Conservation (phyloP, 2,888 invertebrate genomes). For the Meta bourneti region DNA sequence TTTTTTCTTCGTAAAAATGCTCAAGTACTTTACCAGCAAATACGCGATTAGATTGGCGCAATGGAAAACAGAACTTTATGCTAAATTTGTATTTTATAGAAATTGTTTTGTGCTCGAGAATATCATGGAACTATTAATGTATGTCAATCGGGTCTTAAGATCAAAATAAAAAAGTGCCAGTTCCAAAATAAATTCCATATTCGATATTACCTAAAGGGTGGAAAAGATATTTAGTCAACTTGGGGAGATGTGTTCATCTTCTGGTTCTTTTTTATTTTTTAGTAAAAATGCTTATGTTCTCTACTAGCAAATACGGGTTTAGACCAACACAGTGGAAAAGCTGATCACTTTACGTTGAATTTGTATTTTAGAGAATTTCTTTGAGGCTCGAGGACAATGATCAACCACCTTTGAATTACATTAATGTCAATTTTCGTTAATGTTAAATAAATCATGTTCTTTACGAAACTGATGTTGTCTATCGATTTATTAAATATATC, state of each 20-base stretch:
- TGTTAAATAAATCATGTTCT: too few relatives aligned
- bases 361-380: too few relatives aligned
- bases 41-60: background rate
- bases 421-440: too few relatives aligned
- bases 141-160: conserved; percentile 39
- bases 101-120: too few relatives aligned
- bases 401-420: too few relatives aligned
- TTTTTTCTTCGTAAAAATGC: background rate
- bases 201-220: conserved; percentile 28
- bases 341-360: too few relatives aligned
- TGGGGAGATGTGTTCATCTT: background rate
- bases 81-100: background rate
- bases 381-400: too few relatives aligned
- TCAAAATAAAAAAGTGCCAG: conserved; percentile 12
- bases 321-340: too few relatives aligned
- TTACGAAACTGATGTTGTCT: too few relatives aligned
- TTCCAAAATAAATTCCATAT: conserved; percentile 41
- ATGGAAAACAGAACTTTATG: background rate
- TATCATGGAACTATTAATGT: conserved; percentile 38
- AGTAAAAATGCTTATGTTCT: too few relatives aligned
- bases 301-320: too few relatives aligned
- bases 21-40: background rate
- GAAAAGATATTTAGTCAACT: background rate
- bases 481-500: too few relatives aligned
- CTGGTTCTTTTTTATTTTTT: background rate